These are phyloP conservation scores for Samia ricini DNA, from an alignment of 1,140 invertebrate genomes.

Conservation along the genomic window DNA sequence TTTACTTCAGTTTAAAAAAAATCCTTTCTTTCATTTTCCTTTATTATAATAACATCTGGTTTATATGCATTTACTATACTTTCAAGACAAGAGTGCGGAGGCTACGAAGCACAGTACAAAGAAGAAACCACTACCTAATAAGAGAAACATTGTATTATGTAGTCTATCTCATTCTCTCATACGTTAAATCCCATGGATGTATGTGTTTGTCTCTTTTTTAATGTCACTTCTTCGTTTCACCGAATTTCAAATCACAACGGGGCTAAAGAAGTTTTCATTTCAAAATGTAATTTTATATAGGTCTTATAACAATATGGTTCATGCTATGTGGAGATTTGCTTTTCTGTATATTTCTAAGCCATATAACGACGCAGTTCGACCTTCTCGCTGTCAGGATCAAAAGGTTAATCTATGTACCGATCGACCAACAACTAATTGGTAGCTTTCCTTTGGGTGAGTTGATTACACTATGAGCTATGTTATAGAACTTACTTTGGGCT, in stretches of 20 bases:
- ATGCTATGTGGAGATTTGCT: conserved; percentile 49
- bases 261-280: too few species aligned
- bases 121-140: too few species aligned
- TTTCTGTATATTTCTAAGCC: conserved; percentile 49
- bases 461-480: not conserved
- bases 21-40: not conserved
- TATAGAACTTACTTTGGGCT: not conserved
- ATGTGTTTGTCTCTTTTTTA: too few species aligned
- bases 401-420: conserved; percentile 39
- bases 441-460: conserved; percentile 47
- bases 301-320: conserved; percentile 40
- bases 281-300: conserved; percentile 38
- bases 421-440: conserved; percentile 41
- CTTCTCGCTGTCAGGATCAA: conserved; percentile 43
- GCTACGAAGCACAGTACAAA: too few species aligned
- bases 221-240: too few species aligned
- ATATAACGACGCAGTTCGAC: conserved; percentile 56
- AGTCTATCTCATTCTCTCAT: too few species aligned
- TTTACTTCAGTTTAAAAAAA: not conserved
- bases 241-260: too few species aligned
- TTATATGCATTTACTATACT: too few species aligned
- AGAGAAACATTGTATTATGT: too few species aligned
- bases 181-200: too few species aligned
- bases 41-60: too few species aligned
- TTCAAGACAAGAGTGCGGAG: too few species aligned